Percentiles rank a stretch among this genome's conserved stretches.
These are phyloP conservation scores for Oncorhynchus keta DNA, from an alignment of 2,113 vertebrate genomes.

Conservation along the genomic window DNA sequence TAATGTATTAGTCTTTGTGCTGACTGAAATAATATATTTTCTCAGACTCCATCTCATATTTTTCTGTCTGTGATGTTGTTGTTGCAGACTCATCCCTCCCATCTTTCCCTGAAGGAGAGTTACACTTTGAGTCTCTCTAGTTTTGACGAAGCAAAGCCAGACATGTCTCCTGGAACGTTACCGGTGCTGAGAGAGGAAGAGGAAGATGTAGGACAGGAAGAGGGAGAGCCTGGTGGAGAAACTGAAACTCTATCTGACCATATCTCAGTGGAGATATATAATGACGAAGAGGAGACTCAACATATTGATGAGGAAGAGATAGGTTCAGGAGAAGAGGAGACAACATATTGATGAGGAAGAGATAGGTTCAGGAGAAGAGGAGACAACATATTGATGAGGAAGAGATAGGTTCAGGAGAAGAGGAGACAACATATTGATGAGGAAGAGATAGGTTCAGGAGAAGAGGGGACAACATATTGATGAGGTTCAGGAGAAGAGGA, in stretches of 20 bases:
- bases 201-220: neutral
- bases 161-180: neutral
- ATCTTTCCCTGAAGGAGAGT: slow-evolving; percentile 50
- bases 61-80: neutral
- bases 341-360: too few species aligned
- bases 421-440: too few species aligned
- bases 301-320: slow-evolving; percentile 14
- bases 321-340: too few species aligned
- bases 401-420: neutral
- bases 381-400: too few species aligned
- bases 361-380: too few species aligned
- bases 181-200: slow-evolving; percentile 33
- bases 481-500: neutral
- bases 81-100: slow-evolving; percentile 47
- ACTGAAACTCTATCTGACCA: slow-evolving; percentile 6
- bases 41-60: neutral
- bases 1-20: slow-evolving; percentile 17
- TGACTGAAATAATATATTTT: slow-evolving; percentile 52
- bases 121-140: slow-evolving; percentile 62
- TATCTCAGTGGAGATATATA: neutral
- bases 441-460: too few species aligned
- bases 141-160: slow-evolving; percentile 44
- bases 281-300: slow-evolving; percentile 26
- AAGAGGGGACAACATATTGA: too few species aligned
- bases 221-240: slow-evolving; percentile 21